Evolutionary conservation across 2,888 invertebrate species (phyloP), one percentile per base, ranked within the genome.

Genomic region (Trichopoda pennipes): DNA sequence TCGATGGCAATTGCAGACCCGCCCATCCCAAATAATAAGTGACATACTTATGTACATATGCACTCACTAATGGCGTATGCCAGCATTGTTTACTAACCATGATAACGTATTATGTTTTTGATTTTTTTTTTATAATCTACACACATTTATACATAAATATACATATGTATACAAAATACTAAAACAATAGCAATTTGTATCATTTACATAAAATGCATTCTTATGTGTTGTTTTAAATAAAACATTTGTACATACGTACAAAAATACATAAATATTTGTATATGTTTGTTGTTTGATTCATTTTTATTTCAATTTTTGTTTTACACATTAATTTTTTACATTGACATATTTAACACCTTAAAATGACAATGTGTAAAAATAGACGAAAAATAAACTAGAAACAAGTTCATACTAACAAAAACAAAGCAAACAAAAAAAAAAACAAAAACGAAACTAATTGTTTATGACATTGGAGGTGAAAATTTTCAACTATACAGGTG

Each of bases 401-500:
- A 64, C 51, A 42, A 47, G 14, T 53, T 32, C n/a, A 23, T n/a
- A 42, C 28, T 23, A 53, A 53, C n/a, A 38, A 61, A 47, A 19
- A 38, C n/a, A 38, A 61, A 47, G n/a, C 23, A 28, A 51, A 51
- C 12, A 61, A 58, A 28, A 28, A 28, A 28, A 28, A 28, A 2
- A 51, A 42, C n/a, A 55, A 58, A n/a, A 19, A 21, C 44, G 35
- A 73, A 56, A 55, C 12, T 49, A 88, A 88, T 87, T 87, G 85
- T 86, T 88, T 89, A 89, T 89, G 88, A 89, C 88, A 88, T 87
- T 87, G 87, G 86, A 85, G 87, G 85, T 85, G 80, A 78, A 76
- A 75, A 74, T 56, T 42, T 32, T 72, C 66, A 66, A 66, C 70
- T 72, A 56, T 63, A 72, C 75, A 82, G 82, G 82, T 84, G 75